Evolutionary conservation across 2,113 vertebrate genomes (phyloP), one percentile per base, ranked within the genome.

Genomic region (Chamaea fasciata): DNA sequence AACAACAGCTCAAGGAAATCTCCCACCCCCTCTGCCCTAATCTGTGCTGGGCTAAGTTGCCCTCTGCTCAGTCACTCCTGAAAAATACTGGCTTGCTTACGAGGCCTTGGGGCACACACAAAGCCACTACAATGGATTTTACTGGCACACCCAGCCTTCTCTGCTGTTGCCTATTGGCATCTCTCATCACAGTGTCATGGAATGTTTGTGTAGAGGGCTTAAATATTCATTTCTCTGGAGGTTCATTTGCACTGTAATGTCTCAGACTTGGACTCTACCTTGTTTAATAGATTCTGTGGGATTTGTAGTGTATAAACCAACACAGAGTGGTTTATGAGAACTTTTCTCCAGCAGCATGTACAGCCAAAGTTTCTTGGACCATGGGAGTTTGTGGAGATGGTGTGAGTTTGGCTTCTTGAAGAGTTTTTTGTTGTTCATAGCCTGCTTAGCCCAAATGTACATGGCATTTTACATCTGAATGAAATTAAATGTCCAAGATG

Each of bases 241-340:
- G 26, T 71, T 90, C 20, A 19, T 80, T 77, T 70, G 27, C 28
- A 75, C 24, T 46, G 7, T 47, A 76, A 53, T 1, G 7, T 88
- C 79, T 93, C 73, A 77, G 46, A 52, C 35, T 86, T 74, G 47
- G 56, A 80, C 47, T 85, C 47, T 95, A 95, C 68, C 68, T 78
- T 91, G 90, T 95, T 81, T 68, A 92, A 92, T 92, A 90, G 23
- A 52, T 92, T 92, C 63, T 37, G 28, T 81, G 87, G 85, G 85
- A 94, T 93, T 92, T 93, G 64, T 68, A 63, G 39, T 17, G 23
- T 59, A 44, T 86, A 91, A 83, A 80, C 81, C 93, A 90, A 62
- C 60, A 73, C 3, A 41, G 47, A 79, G 35, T 37, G 42, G 85
- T 75, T 92, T 96, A 86, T 86, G 56, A 93, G 63, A 94, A n/a